Evolutionary conservation across 2,113 vertebrate species (phyloP).

Genomic region (Channa argus): DNA sequence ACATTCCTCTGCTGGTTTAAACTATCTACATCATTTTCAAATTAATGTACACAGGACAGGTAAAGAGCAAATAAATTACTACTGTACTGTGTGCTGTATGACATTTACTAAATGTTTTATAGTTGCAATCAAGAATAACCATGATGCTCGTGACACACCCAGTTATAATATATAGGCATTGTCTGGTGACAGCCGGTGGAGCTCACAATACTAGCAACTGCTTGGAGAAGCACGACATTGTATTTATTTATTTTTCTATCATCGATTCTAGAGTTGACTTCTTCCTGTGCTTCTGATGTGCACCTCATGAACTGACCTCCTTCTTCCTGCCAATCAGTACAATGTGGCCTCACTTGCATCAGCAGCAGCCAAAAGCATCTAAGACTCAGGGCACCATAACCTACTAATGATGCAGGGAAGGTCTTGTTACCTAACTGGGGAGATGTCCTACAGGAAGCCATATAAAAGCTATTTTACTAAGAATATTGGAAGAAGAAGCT

Average conservation of each 20-base stretch:
- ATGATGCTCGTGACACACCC: too few species aligned
- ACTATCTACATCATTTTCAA: not conserved
- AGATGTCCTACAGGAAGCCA: not conserved
- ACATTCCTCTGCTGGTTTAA: not conserved
- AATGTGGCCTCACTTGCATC: not conserved
- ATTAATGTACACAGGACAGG: not conserved
- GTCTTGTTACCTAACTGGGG: not conserved
- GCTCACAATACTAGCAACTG: constrained; percentile 6
- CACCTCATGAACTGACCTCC: constrained; percentile 23
- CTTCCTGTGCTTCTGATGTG: constrained; percentile 7
- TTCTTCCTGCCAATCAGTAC: constrained; percentile 24
- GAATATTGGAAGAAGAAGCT: not conserved
- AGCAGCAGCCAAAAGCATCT: not conserved
- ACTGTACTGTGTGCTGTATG: too few species aligned
- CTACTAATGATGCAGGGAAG: constrained; percentile 10
- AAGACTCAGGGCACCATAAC: not conserved
- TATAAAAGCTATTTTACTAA: not conserved
- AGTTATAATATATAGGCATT: not conserved
- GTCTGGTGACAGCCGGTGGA: not conserved
- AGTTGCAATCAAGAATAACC: not conserved
- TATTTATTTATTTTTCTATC: constrained; percentile 42
- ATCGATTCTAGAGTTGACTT: constrained; percentile 28
- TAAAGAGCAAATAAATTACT: not conserved
- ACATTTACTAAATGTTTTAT: too few species aligned
- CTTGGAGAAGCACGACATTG: not conserved